Base-by-base conservation (phyloP, 2,797 vertebrate genomes). In the Bovichtus diacanthus region DNA sequence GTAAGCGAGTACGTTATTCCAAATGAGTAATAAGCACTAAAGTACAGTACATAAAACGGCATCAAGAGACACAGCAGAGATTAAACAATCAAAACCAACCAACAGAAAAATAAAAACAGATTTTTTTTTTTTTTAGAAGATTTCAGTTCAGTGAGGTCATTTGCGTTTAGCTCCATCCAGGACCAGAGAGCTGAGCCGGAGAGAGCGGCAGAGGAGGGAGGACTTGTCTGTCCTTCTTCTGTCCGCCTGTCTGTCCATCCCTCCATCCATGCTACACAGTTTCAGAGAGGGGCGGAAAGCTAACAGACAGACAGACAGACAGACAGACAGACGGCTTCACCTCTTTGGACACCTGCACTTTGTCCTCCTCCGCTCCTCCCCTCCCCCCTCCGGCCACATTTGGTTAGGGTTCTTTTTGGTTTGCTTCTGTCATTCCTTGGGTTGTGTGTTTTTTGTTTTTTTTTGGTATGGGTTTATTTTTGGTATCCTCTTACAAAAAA, bases 121-220 rank as follows among this genome's bases (percentile, higher is more conserved):
- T 87, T 92, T 85, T 78, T 70, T 87, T 91, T 87, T 90, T 87
- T 63, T 70, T 69, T 80, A 90, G 90, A 94, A 94, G 92, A 92
- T 93, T 90, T 94, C 91, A 95, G 94, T 95, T 95, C 93, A 93
- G 93, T 95, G 95, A 96, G 95, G 95, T 95, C 93, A 93, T 95
- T 95, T 93, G 93, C 94, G 94, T 93, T 95, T 92, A 87, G 88
- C 90, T 91, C 93, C 93, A 91, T 95, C 94, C 95, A 95, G 93
- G 94, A 95, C 94, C 95, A 94, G 93, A 92, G 90, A 88, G 91
- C 88, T 70, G 88, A 81, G 92, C 89, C 84, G 91, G 83, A 88
- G 91, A 90, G 90, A 63, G 85, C 86, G 86, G 86, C 71, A 49
- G 81, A 86, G 88, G 89, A 86, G 81, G 80, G 84, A 83, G 83